Evolutionary conservation across 2,797 vertebrate species (phyloP).

Genomic region (Mormyrus proboscirostris): DNA sequence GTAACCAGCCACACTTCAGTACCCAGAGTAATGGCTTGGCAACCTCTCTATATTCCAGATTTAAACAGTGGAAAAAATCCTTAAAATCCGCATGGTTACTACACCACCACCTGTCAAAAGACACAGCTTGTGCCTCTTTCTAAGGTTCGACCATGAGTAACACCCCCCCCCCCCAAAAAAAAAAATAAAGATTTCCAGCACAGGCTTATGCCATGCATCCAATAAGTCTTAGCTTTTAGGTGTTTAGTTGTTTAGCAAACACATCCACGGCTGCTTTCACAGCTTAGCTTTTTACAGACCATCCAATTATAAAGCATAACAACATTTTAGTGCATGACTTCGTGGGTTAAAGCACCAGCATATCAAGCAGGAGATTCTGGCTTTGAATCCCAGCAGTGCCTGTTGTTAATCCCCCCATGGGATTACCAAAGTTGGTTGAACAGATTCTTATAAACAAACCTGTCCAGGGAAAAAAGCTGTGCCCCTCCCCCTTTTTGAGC

Average conservation of each 20-base stretch:
- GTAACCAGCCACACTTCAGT: conserved; percentile 31
- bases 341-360: neutral
- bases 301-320: neutral
- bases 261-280: neutral
- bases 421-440: neutral
- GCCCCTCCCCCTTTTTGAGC: neutral
- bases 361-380: neutral
- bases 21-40: conserved; percentile 26
- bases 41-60: conserved; percentile 8
- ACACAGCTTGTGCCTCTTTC: neutral
- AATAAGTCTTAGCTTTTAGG: neutral
- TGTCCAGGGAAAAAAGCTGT: neutral
- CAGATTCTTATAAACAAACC: neutral
- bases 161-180: neutral
- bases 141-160: neutral
- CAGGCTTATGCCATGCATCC: neutral
- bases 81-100: conserved; percentile 20
- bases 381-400: neutral
- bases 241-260: neutral
- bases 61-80: neutral
- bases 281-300: neutral
- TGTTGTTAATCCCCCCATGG: neutral
- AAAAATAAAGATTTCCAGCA: neutral
- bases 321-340: neutral
- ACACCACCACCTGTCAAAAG: conserved; percentile 29